phyloP scores from a whole-genome alignment of 2,797 vertebrate genomes.

The Ibycter americanus region DNA sequence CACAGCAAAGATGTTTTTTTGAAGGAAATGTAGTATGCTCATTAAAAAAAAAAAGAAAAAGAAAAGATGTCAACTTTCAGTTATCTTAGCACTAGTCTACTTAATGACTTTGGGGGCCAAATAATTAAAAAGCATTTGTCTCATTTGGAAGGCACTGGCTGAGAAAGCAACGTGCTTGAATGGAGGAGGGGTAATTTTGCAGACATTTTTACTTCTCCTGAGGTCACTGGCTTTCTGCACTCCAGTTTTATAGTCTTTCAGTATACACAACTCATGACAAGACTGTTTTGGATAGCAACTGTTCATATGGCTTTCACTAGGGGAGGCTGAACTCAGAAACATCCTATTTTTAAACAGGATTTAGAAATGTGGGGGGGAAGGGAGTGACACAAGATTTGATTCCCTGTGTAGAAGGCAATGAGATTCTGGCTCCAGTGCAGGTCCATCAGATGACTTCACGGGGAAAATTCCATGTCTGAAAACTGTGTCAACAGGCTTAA shows the following conservation, averaged over 20 bases:
- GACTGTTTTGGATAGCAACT: slow-evolving; percentile 16
- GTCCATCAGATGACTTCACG: background rate
- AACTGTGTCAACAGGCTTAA: background rate
- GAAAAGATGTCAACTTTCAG: background rate
- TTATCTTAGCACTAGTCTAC: background rate
- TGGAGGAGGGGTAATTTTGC: background rate
- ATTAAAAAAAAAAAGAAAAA: background rate
- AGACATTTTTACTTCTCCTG: background rate
- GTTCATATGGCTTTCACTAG: background rate
- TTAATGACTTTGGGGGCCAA: background rate
- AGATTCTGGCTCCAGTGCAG: background rate
- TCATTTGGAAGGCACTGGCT: background rate
- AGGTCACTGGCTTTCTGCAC: background rate
- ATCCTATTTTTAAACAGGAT: slow-evolving; percentile 42
- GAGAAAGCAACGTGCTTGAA: background rate
- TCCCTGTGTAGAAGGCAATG: slow-evolving; percentile 25
- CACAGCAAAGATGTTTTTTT: background rate
- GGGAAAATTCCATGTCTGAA: background rate
- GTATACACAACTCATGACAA: background rate
- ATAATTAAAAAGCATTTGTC: background rate
- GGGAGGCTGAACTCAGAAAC: background rate
- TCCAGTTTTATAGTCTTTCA: background rate
- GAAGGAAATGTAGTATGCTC: background rate
- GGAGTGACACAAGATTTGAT: background rate
- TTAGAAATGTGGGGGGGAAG: background rate